These are phyloP conservation scores for Chauna torquata DNA, from an alignment of 2,113 vertebrate species.

Conservation along the genomic window DNA sequence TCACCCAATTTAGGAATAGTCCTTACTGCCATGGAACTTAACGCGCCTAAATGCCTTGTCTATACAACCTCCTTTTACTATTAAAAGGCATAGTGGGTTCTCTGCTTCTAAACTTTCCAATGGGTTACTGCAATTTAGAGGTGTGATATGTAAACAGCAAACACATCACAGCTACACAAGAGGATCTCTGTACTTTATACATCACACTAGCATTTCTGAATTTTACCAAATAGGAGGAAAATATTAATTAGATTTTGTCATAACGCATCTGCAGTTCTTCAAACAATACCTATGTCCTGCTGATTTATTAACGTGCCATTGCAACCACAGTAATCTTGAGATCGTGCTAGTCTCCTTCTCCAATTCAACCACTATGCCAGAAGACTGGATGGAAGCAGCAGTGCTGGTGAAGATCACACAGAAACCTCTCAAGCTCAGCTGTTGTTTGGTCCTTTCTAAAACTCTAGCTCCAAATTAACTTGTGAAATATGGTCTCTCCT, in stretches of 20 bases:
- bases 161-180: background rate
- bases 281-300: background rate
- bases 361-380: background rate
- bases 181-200: background rate
- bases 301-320: background rate
- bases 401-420: background rate
- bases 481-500: background rate
- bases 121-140: background rate
- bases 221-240: background rate
- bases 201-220: background rate
- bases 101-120: background rate
- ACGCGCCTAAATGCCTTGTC: background rate
- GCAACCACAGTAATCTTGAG: background rate
- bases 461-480: background rate
- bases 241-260: background rate
- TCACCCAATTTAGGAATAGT: background rate
- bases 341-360: background rate
- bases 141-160: background rate
- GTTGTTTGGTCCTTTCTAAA: background rate
- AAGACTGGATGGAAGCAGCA: background rate
- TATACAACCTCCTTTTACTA: background rate
- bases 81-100: background rate
- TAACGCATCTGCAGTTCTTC: background rate
- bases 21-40: background rate
- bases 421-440: background rate